These are phyloP conservation scores for Hassar affinis DNA, from an alignment of 2,113 vertebrate genomes.

Conservation along the genomic window DNA sequence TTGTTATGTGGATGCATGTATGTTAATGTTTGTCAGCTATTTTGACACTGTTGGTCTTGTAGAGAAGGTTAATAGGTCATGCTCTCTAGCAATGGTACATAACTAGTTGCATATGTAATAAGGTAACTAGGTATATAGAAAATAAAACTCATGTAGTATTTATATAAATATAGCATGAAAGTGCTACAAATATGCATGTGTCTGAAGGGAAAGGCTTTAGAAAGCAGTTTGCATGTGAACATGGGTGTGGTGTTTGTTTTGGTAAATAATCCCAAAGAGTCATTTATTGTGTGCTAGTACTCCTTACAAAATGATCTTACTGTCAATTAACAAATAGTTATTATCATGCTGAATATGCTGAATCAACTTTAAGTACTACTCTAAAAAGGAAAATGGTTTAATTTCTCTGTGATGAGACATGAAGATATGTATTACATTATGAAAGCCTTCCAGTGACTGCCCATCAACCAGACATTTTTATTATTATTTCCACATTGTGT, in stretches of 20 bases:
- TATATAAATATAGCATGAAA: too few relatives aligned
- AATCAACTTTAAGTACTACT: neutral
- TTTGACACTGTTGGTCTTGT: neutral
- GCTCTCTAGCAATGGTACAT: neutral
- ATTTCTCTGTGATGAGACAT: neutral
- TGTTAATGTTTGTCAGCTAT: neutral
- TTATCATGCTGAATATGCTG: neutral
- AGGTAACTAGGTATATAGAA: too few relatives aligned
- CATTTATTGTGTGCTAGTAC: neutral
- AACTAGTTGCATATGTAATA: neutral
- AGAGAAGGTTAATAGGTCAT: neutral
- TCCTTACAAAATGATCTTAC: neutral
- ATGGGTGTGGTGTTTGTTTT: neutral
- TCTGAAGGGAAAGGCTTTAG: neutral
- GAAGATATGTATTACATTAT: neutral
- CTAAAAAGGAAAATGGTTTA: neutral
- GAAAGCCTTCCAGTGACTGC: neutral
- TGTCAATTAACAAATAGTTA: neutral
- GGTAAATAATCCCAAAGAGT: neutral
- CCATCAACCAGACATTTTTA: neutral
- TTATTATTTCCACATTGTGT: neutral
- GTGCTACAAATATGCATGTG: too few relatives aligned
- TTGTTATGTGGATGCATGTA: neutral
- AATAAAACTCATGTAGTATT: too few relatives aligned
- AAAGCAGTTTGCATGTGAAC: neutral